Evolutionary conservation across 2,888 invertebrate species (phyloP), one percentile per base, ranked within the genome.

Genomic region (Mimachlamys varia): DNA sequence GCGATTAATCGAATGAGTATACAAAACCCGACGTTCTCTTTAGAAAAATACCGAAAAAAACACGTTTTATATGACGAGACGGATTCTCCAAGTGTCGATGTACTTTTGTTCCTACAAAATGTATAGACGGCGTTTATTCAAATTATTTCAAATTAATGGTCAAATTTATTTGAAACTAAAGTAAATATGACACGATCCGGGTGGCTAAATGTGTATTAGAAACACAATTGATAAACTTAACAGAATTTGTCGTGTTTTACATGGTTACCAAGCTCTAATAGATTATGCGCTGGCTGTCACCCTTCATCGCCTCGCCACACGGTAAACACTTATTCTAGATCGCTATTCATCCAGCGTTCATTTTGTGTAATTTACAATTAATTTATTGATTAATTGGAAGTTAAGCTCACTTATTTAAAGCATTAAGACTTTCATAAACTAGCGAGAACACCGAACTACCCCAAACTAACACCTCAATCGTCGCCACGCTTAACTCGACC

Each of bases 381-480:
- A 76, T 76, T 76, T 27, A 76, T 76, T 27, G 76, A 33, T 76
- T 76, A 76, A 76, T 76, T 27, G 76, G 76, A 76, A 44, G 27
- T 76, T 76, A 76, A 76, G 76, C 12, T 2, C 76, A 33, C 7
- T 76, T 76, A 76, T 76, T 76, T 76, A 76, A 76, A 76, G 12
- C 76, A 76, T 62, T 62, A 76, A 76, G 76, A 76, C 76, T 76
- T 76, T 76, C 76, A 76, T 76, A 76, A 76, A 76, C 76, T 33
- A 76, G 27, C 2, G 76, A 76, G 76, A 33, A 22, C 22, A 76
- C 33, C 27, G 76, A 27, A 13, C 76, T 76, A 76, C 76, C 33
- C 76, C 27, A 15, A 76, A 33, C 13, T 76, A 33, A 76, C 33
- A 33, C 27, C 76, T 76, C 27, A 1, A 27, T 13, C 76, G 76